Base-by-base conservation (phyloP, 92 coral and sea anemone species). In the Paramuricea clavata region DNA sequence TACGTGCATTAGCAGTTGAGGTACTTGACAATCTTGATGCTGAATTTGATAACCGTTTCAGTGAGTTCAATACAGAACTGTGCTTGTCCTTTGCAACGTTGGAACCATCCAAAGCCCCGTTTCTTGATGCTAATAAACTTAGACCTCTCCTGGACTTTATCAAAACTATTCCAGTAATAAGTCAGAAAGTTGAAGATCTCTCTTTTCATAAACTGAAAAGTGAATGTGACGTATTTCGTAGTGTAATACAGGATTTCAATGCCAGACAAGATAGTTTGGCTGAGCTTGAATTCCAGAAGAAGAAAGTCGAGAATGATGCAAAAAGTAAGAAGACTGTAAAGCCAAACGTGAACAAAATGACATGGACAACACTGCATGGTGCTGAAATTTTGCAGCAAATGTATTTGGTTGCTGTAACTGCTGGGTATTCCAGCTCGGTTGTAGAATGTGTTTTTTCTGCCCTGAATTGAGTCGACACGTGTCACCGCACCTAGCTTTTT, bases 121-220 rank as follows among this genome's bases (percentile, higher is more conserved):
- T 77, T 77, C 69, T 77, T 50, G 82, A 77, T 77, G 82, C 82
- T 42, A 31, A 77, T n/a, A 25, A 77, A 50, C 82, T 77, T 50
- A 77, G 35, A 42, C 61, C 81, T 21, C 60, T 74, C 32, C 61
- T 74, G 1, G 62, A 49, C 81, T 74, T 41, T 19, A 19, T 74
- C 81, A 43, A 43, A 11, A 43, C 81, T 2, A 43, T 74, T 74
- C 81, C 62, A 49, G 62, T 74, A 43, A 26, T 74, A 6, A 43
- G 81, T 43, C 81, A 17, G 81, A 74, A 67, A 30, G 74, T 67
- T n/a, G 39, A 28, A 3, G 43, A 67, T 67, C 36, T 67, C 15
- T 67, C 43, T 30, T 30, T 67, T 74, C 9, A 74, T 41, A 17
- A 74, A 47, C 81, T 74, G 19, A 49, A 44, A 74, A 41, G 81